Evolutionary conservation across 1,140 invertebrate genomes (phyloP), one percentile per base, ranked within the genome.

Genomic region (Dinothrombium tinctorium): DNA sequence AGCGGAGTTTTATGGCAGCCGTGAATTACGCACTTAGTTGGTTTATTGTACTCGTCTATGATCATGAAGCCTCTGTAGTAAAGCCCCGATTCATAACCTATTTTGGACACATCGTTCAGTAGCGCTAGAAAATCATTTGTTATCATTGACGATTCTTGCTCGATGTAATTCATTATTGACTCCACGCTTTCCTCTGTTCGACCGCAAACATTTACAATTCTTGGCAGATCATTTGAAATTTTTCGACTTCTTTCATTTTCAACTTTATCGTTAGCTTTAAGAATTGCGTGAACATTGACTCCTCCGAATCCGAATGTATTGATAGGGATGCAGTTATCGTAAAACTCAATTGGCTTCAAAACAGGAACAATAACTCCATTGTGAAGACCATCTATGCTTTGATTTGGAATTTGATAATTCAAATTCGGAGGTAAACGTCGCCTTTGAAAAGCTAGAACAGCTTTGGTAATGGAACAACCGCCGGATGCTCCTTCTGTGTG

Each of bases 401-500:
- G 60, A 58, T 95, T 95, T 1, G 89, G 83, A 22, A 57, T 63
- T 31, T 73, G 65, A 57, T 71, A 95, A 55, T 95, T 86, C 26
- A 96, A 61, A 61, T 95, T 95, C 12, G 63, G 67, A 3, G 89
- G 86, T 44, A 96, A 80, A 2, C 74, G 56, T 20, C 76, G 74
- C 20, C 65, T 53, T 59, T 94, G 81, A 75, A 92, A 86, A 3
- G 82, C 75, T 37, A 94, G 71, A 4, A 94, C 49, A 4, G 80
- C 64, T 56, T 94, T 92, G 2, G 76, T 77, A 35, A 92, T 61
- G 0, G 82, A 76, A 53, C 80, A 82, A 0, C 89, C 55, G 23
- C 83, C 33, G 25, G 81, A 84, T 3, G 76, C 76, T 4, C 81
- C 73, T 57, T 94, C 87, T 0, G 76, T 68, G 56, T 94, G 87